Evolutionary conservation across 2,888 invertebrate species (phyloP).

Genomic region (Aspidiotus rigidus): DNA sequence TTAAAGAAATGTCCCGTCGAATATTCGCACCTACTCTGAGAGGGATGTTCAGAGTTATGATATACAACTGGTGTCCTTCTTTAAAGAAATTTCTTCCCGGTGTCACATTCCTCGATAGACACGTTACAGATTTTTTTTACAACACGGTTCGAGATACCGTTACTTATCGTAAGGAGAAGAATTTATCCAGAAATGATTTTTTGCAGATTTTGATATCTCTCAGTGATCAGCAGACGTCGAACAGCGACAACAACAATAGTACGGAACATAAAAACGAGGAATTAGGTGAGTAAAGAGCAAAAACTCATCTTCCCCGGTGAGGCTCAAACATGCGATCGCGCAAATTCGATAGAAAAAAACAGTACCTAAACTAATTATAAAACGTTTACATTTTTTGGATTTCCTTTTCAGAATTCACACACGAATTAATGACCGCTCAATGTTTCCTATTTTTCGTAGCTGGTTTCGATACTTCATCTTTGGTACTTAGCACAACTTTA

Average conservation of each 20-base stretch:
- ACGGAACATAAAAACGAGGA: background rate
- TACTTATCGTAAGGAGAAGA: conserved; percentile 38
- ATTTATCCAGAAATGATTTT: conserved; percentile 40
- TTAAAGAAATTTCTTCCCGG: conserved; percentile 36
- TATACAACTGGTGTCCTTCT: conserved; percentile 36
- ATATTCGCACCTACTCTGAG: conserved; percentile 42
- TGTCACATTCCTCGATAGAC: conserved; percentile 36
- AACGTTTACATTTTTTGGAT: background rate
- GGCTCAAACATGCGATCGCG: background rate
- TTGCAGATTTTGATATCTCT: conserved; percentile 33
- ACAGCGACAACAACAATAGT: background rate
- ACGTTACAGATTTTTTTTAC: conserved; percentile 39
- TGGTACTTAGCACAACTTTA: conserved; percentile 50
- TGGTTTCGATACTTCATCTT: conserved; percentile 56
- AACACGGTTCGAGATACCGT: conserved; percentile 39
- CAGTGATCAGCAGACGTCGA: background rate
- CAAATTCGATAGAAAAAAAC: background rate
- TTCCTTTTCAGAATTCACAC: conserved; percentile 40
- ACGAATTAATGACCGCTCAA: conserved; percentile 49
- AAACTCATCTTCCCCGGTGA: too few relatives aligned
- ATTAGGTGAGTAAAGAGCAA: background rate
- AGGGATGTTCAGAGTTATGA: conserved; percentile 37
- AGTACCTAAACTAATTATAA: background rate
- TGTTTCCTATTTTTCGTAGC: conserved; percentile 52
- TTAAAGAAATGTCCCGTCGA: conserved; percentile 42